Base-by-base conservation (phyloP, 2,888 invertebrate genomes). In the Agrotis exclamationis region DNA sequence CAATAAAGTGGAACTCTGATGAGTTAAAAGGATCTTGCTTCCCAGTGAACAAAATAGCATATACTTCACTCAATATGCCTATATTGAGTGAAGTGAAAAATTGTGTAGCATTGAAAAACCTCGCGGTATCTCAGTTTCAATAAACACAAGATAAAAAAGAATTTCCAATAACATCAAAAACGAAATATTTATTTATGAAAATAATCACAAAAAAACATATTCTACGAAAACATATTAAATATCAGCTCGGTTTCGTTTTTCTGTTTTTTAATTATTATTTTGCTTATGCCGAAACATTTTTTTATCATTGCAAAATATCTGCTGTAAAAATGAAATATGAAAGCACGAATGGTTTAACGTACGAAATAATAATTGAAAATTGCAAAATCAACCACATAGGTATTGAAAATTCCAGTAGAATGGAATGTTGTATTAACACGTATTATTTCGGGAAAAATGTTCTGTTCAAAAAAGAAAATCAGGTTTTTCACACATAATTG, bases 121-220 rank as follows among this genome's bases (percentile, higher is more conserved):
- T 51, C 2, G 14, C 22, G 50, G 13, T 18, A 28, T 20, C 14
- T 14, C n/a, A 44, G 5, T 14, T 65, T 20, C 18, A 45, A 16
- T 28, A 63, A 6, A 5, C 14, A 18, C 5, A 24, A 24, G 3
- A 18, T 18, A 3, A 66, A 44, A 69, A 51, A 1, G 1, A 18
- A 51, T 51, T 51, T 9, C 20, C 50, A 1, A 28, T 44, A 20
- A 33, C 48, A 65, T 48, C 9, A 11, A 6, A 48, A 16, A 11
- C 6, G 48, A 66, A 66, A 24, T 66, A 66, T 33, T 39, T 39
- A 39, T 39, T 39, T 39, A 39, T 11, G 39, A 11, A 39, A 39
- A 39, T 39, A 39, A 11, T 58, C 58, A 33, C 33, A 20, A 33
- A 16, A 20, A 0, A 20, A 65, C n/a, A 2, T 11, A 9, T 28